A percentile compares a stretch with the other conserved stretches of the same genome.
Evolutionary conservation across 2,888 invertebrate species (phyloP).

Genomic region (Drosophila bunnanda): DNA sequence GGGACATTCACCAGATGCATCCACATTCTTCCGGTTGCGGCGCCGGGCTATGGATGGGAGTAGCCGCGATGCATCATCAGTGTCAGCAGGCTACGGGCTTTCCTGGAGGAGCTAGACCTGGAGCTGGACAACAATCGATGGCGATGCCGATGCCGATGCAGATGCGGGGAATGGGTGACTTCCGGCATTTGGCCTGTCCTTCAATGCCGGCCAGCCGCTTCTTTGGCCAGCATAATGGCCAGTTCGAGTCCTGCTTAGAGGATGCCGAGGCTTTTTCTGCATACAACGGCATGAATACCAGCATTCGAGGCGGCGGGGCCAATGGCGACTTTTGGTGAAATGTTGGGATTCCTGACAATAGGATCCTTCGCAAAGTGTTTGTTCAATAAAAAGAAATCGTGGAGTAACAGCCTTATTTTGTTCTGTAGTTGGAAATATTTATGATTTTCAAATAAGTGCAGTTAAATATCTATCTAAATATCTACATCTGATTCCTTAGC

Average conservation of each 20-base stretch:
- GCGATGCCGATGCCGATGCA: too few relatives aligned
- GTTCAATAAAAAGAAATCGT: too few relatives aligned
- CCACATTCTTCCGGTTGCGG: neutral
- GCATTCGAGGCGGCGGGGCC: neutral
- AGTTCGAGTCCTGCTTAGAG: conserved; percentile 11
- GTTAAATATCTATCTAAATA: too few relatives aligned
- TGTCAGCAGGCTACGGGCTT: too few relatives aligned
- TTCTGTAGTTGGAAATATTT: too few relatives aligned
- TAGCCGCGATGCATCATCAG: neutral
- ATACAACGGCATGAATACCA: conserved; percentile 32
- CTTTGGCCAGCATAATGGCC: neutral
- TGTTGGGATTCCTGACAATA: too few relatives aligned
- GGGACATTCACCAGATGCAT: conserved; percentile 1
- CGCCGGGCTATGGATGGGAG: neutral
- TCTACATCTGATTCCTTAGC: too few relatives aligned
- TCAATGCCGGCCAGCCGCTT: neutral
- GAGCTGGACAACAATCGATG: neutral
- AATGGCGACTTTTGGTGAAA: conserved; percentile 9
- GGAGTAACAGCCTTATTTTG: too few relatives aligned
- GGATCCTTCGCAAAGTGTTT: too few relatives aligned
- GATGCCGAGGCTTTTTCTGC: conserved; percentile 32
- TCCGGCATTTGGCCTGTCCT: neutral
- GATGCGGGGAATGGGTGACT: conserved; percentile 24
- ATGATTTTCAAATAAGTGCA: too few relatives aligned
- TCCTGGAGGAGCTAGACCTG: neutral